Conservation (phyloP, 2,113 vertebrate species). For the Mirza zaza region DNA sequence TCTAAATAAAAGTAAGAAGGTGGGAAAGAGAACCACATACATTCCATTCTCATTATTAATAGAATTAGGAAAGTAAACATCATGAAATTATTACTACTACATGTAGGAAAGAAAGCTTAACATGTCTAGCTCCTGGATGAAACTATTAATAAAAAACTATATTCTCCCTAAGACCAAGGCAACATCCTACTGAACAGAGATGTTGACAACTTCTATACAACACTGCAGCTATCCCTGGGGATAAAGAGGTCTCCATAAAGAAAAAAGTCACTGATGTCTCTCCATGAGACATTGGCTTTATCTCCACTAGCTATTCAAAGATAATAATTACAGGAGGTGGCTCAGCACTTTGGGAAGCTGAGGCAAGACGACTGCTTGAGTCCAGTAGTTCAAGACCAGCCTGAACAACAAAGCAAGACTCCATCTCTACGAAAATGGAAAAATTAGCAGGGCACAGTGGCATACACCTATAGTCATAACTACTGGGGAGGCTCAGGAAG, state of each 20-base stretch:
- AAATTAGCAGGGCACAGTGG: no score
- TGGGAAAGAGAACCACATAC: background rate
- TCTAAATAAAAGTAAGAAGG: slow-evolving; percentile 75
- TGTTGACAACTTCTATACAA: background rate
- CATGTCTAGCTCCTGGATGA: background rate
- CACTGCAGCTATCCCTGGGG: background rate
- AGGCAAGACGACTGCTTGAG: no score
- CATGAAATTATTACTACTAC: background rate
- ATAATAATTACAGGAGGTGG: no score
- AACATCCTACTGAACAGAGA: background rate
- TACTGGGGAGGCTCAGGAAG: no score
- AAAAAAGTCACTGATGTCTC: background rate
- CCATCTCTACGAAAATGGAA: no score
- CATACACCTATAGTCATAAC: no score
- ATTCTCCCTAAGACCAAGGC: background rate
- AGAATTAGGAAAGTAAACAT: background rate
- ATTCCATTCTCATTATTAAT: background rate
- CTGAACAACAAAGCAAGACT: no score
- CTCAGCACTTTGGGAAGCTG: no score
- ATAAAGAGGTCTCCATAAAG: background rate
- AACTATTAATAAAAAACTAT: background rate
- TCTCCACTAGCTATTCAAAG: background rate
- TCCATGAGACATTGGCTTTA: background rate
- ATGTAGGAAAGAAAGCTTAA: background rate
- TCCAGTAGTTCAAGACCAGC: no score